Evolutionary conservation across 2,888 invertebrate species (phyloP), one percentile per base, ranked within the genome.

Genomic region (Hoplodrina blanda): DNA sequence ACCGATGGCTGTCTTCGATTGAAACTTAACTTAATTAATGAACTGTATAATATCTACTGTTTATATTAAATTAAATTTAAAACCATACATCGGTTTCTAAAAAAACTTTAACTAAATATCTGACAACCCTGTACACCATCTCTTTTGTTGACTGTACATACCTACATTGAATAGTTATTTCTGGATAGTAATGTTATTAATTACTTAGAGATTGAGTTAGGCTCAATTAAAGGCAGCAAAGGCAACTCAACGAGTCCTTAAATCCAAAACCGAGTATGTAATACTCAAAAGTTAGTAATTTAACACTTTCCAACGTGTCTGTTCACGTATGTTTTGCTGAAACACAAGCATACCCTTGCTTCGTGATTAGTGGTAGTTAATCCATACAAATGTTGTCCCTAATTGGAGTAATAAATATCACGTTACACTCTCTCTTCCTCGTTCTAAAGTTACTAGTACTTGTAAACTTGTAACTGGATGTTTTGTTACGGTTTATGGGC

Each of bases 341-440:
- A 73, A 64, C 71, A 65, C 41, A 54, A 77, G 69, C 64, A 69
- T n/a, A 46, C 64, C 72, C 73, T 70, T 55, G 37, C 55, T 69
- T 69, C 83, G 81, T 82, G 82, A 81, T 86, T 85, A 86, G 84
- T 82, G 81, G 74, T 72, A 78, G 81, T 81, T 87, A 83, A 85
- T 84, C 83, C 84, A 78, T 84, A 85, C 86, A 86, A 89, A 87
- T 84, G 85, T 78, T 81, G 84, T 82, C 87, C 85, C 83, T 87
- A 89, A 87, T 89, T 87, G 87, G 82, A 86, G 81, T 76, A 87
- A 87, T 84, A 86, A 88, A 87, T 90, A 90, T 91, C 88, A 73
- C 20, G 85, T 91, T 89, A 87, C 90, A 81, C 81, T 87, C 81
- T 88, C 88, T 79, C 88, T 91, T 90, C 91, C 89, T 90, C 73